These are phyloP conservation scores for Margarornis squamiger DNA, from an alignment of 2,797 vertebrate genomes.

Conservation along the genomic window DNA sequence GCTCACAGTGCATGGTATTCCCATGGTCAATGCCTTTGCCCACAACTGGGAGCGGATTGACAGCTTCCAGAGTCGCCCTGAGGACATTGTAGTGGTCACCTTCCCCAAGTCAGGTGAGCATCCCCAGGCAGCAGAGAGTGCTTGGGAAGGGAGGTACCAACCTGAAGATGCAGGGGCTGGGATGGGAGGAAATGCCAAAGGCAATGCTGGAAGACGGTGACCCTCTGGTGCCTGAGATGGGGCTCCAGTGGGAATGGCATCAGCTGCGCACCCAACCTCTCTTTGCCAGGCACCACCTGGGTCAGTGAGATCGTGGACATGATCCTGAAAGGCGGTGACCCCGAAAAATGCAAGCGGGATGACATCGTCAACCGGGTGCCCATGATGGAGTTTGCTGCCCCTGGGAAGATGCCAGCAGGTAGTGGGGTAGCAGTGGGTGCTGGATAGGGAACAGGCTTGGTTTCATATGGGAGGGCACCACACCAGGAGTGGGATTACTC, in stretches of 20 bases:
- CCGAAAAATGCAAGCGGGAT: constrained; percentile 78
- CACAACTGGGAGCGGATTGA: constrained; percentile 66
- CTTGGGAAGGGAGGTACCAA: neutral
- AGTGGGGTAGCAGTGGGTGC: fast-evolving
- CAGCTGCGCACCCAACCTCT: fast-evolving
- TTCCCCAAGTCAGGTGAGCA: constrained; percentile 78
- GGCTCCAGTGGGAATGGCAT: neutral
- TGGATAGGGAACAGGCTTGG: neutral
- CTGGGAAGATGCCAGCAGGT: constrained; percentile 55
- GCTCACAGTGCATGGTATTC: constrained; percentile 26
- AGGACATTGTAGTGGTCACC: constrained; percentile 71
- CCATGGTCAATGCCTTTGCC: constrained; percentile 56
- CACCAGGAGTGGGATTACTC: neutral
- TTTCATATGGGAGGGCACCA: neutral
- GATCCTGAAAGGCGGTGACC: constrained; percentile 81
- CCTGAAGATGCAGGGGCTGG: neutral
- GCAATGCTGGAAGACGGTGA: neutral
- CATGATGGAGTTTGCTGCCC: constrained; percentile 75
- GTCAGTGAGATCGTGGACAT: constrained; percentile 89
- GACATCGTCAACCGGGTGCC: constrained; percentile 77
- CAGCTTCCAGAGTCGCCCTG: constrained; percentile 61
- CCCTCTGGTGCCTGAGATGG: neutral
- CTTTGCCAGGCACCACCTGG: constrained; percentile 77
- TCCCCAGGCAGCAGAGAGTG: neutral
- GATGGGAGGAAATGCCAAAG: fast-evolving